Evolutionary conservation across 2,888 invertebrate species (phyloP), one percentile per base, ranked within the genome.

Genomic region (Ctenicera cuprea): DNA sequence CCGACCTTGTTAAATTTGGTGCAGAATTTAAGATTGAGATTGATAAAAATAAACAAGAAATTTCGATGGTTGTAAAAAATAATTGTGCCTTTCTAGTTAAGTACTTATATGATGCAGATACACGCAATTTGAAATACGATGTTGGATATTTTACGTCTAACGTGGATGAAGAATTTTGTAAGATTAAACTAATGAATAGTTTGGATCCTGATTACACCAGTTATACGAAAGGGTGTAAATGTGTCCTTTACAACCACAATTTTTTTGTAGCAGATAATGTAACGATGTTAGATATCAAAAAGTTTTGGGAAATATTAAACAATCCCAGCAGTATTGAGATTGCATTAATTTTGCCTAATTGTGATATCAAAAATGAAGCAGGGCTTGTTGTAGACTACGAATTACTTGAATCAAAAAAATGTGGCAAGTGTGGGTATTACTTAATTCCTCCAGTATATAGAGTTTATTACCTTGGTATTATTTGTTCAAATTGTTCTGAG

Each of bases 401-500:
- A 4, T 12, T 43, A 18, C 37, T 71, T 4, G 57, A 57, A 20
- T 22, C 71, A 8, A 14, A 61, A 33, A 64, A 48, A 20, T 71
- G 71, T 20, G 3, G 12, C 1, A 18, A 26, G 1, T 71, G 71
- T 30, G 30, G 9, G 11, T 33, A 65, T 12, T 71, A 57, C 14
- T 22, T 71, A 18, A 38, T 64, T 14, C 57, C 59, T 9, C 71
- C 71, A 12, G 20, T 65, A 8, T 71, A 16, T 33, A 26, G 65
- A n/a, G n/a, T n/a, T 37, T 64, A 50, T 20, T 20, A 57, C 5
- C 26, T 16, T 0, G 16, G 59, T 11, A 12, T 22, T 1, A 45
- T 71, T 14, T 71, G 71, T 16, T 26, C 18, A 1, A 38, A 64
- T 14, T 71, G 71, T 37, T 64, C 54, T 0, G 48, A 45, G n/a